Evolutionary conservation across 2,797 vertebrate species (phyloP), one percentile per base, ranked within the genome.

Genomic region (Cyclura pinguis): DNA sequence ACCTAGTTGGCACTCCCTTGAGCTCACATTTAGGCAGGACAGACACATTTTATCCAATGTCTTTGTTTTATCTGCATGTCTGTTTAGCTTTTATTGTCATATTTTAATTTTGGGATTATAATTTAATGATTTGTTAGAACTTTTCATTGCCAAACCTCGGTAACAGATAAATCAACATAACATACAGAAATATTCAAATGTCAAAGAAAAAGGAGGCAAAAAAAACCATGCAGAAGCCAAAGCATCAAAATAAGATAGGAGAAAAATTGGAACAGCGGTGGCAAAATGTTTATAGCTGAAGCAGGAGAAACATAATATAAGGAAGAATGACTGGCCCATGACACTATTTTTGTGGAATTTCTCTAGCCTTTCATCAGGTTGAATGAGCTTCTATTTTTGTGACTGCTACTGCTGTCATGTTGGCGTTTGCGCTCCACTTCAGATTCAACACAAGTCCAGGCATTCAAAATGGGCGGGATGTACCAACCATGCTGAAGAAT

Each of bases 221-320:
- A 38, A 57, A 42, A 42, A 24, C 0, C 6, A 4, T 6, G 76
- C 0, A 52, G 7, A 32, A 55, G 83, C 59, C 80, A 83, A 81
- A 2, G 12, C 35, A 1, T 1, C 0, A 8, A 3, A 76, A 1
- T 2, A 16, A 0, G 0, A 32, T 5, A 42, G 10, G 72, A 77
- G 14, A 22, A 64, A 9, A 16, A 0, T 18, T 76, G 72, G 55
- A 38, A 2, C 59, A 59, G 57, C 62, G 52, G 59, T 32, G 14
- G 16, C 12, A 13, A 80, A n/a, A 50, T 80, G 27, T 18, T 52
- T 55, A 20, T 72, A 80, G 7, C 47, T 38, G 78, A 20, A 20
- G 0, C 2, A 7, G 12, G 2, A 0, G 8, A 76, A 42, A 4
- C 14, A 47, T 52, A 2, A 7, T 29, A 6, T 50, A 57, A 74